Evolutionary conservation across 2,888 invertebrate species (phyloP).

Genomic region (Melinopterus prodromus): DNA sequence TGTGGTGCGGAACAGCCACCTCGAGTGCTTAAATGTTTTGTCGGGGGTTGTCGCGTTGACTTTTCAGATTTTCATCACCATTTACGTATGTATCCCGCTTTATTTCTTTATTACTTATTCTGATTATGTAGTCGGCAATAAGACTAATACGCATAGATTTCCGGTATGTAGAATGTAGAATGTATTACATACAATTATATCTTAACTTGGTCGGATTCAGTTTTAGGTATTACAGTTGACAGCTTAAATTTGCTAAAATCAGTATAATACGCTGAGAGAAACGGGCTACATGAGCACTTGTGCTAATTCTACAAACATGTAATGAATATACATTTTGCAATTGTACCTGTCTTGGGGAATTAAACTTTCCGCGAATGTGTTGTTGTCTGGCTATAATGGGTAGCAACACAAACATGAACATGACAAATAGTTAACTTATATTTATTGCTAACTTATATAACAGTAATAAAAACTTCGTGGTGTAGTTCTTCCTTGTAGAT

Average conservation of each 20-base stretch:
- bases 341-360: neutral
- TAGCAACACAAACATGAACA: neutral
- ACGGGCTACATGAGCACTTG: neutral
- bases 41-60: slow-evolving; percentile 4
- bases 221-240: neutral
- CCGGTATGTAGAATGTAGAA: too few species aligned
- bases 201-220: neutral
- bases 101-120: neutral
- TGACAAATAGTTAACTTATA: too few species aligned
- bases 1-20: neutral
- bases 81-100: neutral
- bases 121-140: neutral
- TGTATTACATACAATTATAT: too few species aligned
- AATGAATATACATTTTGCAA: neutral
- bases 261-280: neutral
- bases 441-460: too few species aligned
- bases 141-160: too few species aligned
- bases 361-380: neutral
- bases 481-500: too few species aligned
- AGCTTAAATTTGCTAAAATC: neutral
- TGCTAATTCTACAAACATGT: neutral
- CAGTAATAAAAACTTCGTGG: too few species aligned
- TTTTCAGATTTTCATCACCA: slow-evolving; percentile 4
- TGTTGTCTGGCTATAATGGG: neutral
- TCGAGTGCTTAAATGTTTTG: neutral